A percentile compares a stretch with the other conserved stretches of the same genome.
Evolutionary conservation across 2,113 vertebrate species (phyloP).

Genomic region (Mobula birostris): DNA sequence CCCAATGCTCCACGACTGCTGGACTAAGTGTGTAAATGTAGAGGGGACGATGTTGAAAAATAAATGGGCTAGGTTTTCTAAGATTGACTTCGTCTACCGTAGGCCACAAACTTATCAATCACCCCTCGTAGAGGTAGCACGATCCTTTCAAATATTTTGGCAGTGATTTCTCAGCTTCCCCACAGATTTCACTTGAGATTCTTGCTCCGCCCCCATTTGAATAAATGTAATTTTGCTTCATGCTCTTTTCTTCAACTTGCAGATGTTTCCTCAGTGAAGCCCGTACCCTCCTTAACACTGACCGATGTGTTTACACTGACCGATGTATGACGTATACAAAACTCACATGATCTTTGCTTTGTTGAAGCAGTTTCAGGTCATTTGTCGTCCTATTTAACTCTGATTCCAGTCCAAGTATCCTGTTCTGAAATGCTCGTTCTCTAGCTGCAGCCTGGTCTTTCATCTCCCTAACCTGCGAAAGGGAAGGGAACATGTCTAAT

Average conservation of each 20-base stretch:
- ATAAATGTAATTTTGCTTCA: neutral
- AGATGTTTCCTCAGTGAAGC: neutral
- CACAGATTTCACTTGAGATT: neutral
- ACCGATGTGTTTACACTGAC: too few relatives aligned
- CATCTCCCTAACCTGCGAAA: conserved; percentile 66
- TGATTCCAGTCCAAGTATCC: conserved; percentile 65
- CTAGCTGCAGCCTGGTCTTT: conserved; percentile 53
- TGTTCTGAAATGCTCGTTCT: conserved; percentile 62
- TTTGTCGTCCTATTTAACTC: conserved; percentile 62
- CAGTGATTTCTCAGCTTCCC: neutral
- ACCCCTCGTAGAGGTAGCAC: too few relatives aligned
- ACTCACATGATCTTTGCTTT: conserved; percentile 52
- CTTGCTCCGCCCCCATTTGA: neutral
- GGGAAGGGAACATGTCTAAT: conserved; percentile 38
- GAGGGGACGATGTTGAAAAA: too few relatives aligned
- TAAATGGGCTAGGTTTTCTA: too few relatives aligned
- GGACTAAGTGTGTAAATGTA: too few relatives aligned
- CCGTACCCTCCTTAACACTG: neutral
- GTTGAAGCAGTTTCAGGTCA: conserved; percentile 60
- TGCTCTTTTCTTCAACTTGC: neutral
- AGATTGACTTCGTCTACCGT: too few relatives aligned
- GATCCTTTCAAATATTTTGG: neutral
- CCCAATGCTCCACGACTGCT: too few relatives aligned
- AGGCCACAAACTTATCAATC: too few relatives aligned
- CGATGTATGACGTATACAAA: neutral